phyloP scores from a whole-genome alignment of 2,113 vertebrate genomes.

The Aramus guarauna region DNA sequence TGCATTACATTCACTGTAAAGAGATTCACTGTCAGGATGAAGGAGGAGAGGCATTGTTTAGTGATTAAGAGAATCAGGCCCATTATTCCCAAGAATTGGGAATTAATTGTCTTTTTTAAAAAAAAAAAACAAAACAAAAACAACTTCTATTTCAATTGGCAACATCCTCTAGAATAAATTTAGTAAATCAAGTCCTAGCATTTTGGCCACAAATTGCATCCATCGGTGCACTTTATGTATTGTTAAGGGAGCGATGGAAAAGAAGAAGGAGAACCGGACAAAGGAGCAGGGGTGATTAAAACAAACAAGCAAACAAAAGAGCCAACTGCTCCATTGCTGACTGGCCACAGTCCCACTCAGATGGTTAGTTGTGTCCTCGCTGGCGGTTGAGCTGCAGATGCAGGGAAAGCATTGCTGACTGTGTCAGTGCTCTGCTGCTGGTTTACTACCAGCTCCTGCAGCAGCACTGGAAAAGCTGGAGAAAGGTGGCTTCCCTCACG shows the following conservation, averaged over 20 bases:
- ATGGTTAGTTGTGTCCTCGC: background rate
- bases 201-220: background rate
- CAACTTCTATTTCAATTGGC: background rate
- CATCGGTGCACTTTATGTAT: background rate
- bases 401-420: rapidly evolving
- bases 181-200: background rate
- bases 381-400: rapidly evolving
- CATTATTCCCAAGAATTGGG: slow-evolving; percentile 54
- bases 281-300: background rate
- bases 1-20: slow-evolving; percentile 12
- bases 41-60: slow-evolving; percentile 23
- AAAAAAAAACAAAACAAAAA: too few species aligned
- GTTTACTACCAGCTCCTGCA: background rate
- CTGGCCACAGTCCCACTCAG: background rate
- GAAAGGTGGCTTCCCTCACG: background rate
- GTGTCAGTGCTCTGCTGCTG: rapidly evolving
- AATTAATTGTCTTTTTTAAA: too few species aligned
- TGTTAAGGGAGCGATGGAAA: background rate
- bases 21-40: slow-evolving; percentile 46
- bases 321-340: background rate
- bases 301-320: background rate
- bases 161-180: background rate
- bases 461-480: background rate
- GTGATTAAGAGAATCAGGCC: slow-evolving; percentile 51
- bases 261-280: background rate